These are phyloP conservation scores for Monopis laevigella DNA, from an alignment of 2,888 invertebrate species.

Conservation along the genomic window DNA sequence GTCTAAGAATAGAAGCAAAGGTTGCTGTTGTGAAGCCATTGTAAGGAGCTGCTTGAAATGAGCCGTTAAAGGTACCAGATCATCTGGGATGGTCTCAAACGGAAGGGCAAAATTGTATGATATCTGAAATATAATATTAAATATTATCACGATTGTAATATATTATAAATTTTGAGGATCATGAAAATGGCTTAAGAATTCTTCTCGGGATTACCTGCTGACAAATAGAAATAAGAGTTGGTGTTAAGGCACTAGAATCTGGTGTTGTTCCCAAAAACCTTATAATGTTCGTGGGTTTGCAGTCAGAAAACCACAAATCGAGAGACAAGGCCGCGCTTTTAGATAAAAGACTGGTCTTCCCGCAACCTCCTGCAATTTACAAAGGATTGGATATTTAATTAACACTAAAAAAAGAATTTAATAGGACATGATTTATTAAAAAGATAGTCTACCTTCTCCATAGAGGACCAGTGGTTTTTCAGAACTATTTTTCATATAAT, in stretches of 20 bases:
- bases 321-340: slow-evolving; percentile 88
- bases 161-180: no score
- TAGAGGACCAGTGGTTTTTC: slow-evolving; percentile 91
- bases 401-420: background rate
- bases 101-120: slow-evolving; percentile 92
- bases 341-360: slow-evolving; percentile 95
- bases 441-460: slow-evolving; percentile 75
- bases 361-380: slow-evolving; percentile 81
- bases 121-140: slow-evolving; percentile 71
- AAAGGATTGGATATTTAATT: background rate
- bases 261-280: slow-evolving; percentile 97
- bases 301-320: slow-evolving; percentile 76
- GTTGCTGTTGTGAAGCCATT: slow-evolving; percentile 82
- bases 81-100: slow-evolving; percentile 95
- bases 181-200: no score
- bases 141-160: no score
- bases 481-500: slow-evolving; percentile 84
- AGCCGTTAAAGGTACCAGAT: slow-evolving; percentile 93
- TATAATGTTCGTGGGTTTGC: slow-evolving; percentile 86
- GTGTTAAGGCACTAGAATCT: slow-evolving; percentile 93
- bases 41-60: slow-evolving; percentile 94
- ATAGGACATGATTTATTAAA: background rate
- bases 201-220: slow-evolving; percentile 88
- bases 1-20: slow-evolving; percentile 91
- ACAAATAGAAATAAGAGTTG: slow-evolving; percentile 93